Base-by-base conservation (phyloP, 2,888 invertebrate genomes). In the Drosophila rubida region DNA sequence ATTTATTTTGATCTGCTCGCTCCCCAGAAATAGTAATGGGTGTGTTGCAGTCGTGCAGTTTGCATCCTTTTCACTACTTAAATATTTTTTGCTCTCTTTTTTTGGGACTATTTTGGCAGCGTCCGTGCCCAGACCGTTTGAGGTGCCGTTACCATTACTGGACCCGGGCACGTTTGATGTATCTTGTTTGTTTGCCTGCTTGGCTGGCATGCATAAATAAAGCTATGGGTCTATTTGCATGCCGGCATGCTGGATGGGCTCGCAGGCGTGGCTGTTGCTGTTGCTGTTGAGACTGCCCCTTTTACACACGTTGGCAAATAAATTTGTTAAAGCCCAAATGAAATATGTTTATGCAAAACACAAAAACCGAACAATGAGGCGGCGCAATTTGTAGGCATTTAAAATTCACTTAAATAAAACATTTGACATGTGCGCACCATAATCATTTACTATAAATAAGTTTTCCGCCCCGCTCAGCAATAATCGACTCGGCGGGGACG, bases 361-460 rank as follows among this genome's bases (percentile, higher is more conserved):
- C 59, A 30, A 57, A 46, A 55, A 80, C 45, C 39, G 51, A 60
- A 53, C 41, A 30, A 32, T 37, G 48, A 8, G 65, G 53, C 41
- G 62, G 45, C 45, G 51, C 75, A 50, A 75, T 82, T 77, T 83
- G 60, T 54, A 63, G 64, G 61, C 81, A 83, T 82, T 86, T 86
- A 83, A 83, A 77, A 86, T 82, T 83, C 81, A 82, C 78, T 82
- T 82, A 86, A 86, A 83, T 80, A 78, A 86, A 75, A 82, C 80
- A 82, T 82, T 82, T 76, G 60, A 72, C 72, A 75, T 76, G 73
- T 66, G 69, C 67, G 30, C 30, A 14, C 69, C 41, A 66, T 69
- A 64, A 57, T 61, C 64, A 70, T 81, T 73, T 80, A 45, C 64
- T 39, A 16, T 63, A 75, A 63, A 67, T 70, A 65, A 50, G 54